phyloP scores from a whole-genome alignment of 2,888 invertebrate species.

The Oxycera nigricornis region DNA sequence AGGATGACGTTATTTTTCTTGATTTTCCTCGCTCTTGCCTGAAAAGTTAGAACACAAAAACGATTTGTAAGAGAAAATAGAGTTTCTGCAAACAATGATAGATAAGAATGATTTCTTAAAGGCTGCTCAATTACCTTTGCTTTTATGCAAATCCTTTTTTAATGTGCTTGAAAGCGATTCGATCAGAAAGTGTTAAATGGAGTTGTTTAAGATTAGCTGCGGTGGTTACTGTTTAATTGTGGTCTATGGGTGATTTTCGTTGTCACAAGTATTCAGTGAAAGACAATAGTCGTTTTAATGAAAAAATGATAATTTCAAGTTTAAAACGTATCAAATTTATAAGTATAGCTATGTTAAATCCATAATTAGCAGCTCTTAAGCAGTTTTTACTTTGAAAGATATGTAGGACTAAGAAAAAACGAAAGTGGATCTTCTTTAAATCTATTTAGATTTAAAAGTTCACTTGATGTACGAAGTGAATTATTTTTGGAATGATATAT shows the following conservation, averaged over 20 bases:
- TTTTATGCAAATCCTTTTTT: constrained; percentile 40
- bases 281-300: background rate
- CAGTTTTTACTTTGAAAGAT: no score
- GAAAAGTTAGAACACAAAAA: background rate
- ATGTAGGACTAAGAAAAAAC: no score
- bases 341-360: no score
- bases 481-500: no score
- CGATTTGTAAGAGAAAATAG: constrained; percentile 5
- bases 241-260: constrained; percentile 22
- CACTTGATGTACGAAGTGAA: no score
- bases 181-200: constrained; percentile 35
- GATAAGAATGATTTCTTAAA: constrained; percentile 37
- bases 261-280: constrained; percentile 2
- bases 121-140: constrained; percentile 38
- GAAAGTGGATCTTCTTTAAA: no score
- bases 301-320: no score
- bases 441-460: no score
- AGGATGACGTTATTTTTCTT: constrained; percentile 35
- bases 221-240: constrained; percentile 18
- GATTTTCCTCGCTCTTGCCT: background rate
- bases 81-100: constrained; percentile 1
- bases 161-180: constrained; percentile 29
- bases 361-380: no score
- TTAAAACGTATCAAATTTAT: no score
- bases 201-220: background rate